Evolutionary conservation across 2,888 invertebrate genomes (phyloP).

Genomic region (Ormyrus pomaceus): DNA sequence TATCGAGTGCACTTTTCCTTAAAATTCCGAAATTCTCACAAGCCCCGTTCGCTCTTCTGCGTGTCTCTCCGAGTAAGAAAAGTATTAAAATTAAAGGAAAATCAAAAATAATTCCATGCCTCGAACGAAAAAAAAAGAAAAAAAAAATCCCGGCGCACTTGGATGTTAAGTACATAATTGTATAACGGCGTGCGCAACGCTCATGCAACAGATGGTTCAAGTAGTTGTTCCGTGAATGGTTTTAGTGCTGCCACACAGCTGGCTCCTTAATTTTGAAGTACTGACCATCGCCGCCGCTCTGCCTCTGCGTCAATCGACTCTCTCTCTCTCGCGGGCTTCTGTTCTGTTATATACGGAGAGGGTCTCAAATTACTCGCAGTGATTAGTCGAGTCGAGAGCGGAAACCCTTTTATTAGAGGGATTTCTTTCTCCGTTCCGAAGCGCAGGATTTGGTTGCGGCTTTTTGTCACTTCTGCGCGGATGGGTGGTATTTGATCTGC

Average conservation of each 20-base stretch:
- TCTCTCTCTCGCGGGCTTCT: too few relatives aligned
- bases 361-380: constrained; percentile 14
- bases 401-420: too few relatives aligned
- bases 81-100: too few relatives aligned
- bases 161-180: constrained; percentile 28
- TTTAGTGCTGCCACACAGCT: constrained; percentile 26
- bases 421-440: too few relatives aligned
- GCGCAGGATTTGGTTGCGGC: too few relatives aligned
- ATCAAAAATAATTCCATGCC: too few relatives aligned
- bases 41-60: too few relatives aligned
- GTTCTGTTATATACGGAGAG: neutral
- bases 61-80: too few relatives aligned
- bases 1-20: too few relatives aligned
- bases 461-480: neutral
- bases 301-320: neutral
- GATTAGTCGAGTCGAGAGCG: neutral
- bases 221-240: constrained; percentile 40
- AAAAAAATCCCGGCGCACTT: constrained; percentile 5
- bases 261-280: constrained; percentile 35
- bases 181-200: constrained; percentile 31
- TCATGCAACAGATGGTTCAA: constrained; percentile 47
- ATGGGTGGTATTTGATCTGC: neutral
- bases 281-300: neutral
- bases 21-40: too few relatives aligned
- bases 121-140: neutral